A percentile compares a stretch with the other conserved stretches of the same genome.
Evolutionary conservation across 2,797 vertebrate genomes (phyloP).

Genomic region (Cyclura pinguis): DNA sequence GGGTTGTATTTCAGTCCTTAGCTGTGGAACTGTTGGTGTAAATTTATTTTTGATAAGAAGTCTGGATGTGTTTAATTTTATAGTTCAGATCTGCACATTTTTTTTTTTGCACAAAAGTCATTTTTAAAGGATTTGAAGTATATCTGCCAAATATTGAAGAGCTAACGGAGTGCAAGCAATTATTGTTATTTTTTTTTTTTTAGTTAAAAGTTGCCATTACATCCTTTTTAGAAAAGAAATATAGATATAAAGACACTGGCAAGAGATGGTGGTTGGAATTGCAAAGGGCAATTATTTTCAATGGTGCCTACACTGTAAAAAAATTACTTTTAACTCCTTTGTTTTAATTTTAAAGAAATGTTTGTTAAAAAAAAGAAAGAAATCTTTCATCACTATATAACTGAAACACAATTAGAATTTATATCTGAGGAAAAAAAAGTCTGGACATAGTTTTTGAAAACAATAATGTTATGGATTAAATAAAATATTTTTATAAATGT

Average conservation of each 20-base stretch:
- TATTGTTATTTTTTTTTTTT: constrained; percentile 67
- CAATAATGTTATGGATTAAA: constrained; percentile 85
- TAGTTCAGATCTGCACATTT: constrained; percentile 79
- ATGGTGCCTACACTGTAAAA: constrained; percentile 85
- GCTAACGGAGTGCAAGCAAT: constrained; percentile 73
- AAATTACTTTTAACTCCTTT: constrained; percentile 79
- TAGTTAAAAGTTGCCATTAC: constrained; percentile 75
- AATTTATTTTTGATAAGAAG: constrained; percentile 80
- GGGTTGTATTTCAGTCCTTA: constrained; percentile 79
- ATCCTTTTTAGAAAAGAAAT: constrained; percentile 69
- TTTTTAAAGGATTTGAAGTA: constrained; percentile 75
- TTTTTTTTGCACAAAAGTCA: constrained; percentile 81
- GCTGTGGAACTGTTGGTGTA: constrained; percentile 79
- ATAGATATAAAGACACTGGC: constrained; percentile 67
- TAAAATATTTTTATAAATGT: constrained; percentile 89
- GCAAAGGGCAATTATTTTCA: constrained; percentile 82
- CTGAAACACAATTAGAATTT: constrained; percentile 79
- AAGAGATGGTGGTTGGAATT: constrained; percentile 75
- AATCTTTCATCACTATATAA: constrained; percentile 79
- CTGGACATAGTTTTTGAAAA: constrained; percentile 85
- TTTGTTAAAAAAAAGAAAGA: constrained; percentile 75
- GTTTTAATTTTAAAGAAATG: constrained; percentile 81
- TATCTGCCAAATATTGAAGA: constrained; percentile 79
- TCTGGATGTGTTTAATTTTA: constrained; percentile 80
- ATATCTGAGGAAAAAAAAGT: constrained; percentile 77